Percentiles rank a stretch among this genome's conserved stretches.
Evolutionary conservation across 1,140 invertebrate species (phyloP).

Genomic region (Drosophila sechellia): DNA sequence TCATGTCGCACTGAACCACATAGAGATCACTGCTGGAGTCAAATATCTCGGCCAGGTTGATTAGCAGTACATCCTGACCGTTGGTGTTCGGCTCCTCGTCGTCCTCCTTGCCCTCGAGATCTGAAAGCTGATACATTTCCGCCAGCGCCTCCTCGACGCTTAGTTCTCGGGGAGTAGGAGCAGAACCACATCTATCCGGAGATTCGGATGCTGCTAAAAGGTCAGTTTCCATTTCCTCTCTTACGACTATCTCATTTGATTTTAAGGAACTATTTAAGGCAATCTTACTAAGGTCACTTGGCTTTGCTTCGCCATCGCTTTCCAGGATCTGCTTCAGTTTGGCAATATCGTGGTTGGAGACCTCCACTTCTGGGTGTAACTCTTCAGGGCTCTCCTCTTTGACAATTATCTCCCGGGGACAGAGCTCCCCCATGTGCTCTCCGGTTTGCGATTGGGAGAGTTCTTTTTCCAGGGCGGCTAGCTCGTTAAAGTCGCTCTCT

Average conservation of each 20-base stretch:
- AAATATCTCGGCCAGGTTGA: constrained; percentile 79
- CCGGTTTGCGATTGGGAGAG: constrained; percentile 56
- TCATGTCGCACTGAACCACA: constrained; percentile 83
- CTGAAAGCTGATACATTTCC: constrained; percentile 80
- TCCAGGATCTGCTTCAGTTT: constrained; percentile 74
- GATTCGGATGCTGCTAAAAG: neutral
- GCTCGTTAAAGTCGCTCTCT: constrained; percentile 71
- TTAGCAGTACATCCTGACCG: constrained; percentile 69
- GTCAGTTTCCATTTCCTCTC: constrained; percentile 1
- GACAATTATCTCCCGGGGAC: neutral
- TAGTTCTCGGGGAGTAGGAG: constrained; percentile 51
- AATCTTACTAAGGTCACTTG: constrained; percentile 85
- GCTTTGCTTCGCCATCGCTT: constrained; percentile 77
- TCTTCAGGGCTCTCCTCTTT: neutral
- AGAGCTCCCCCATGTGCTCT: neutral
- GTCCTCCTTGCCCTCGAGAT: constrained; percentile 48
- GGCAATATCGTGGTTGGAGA: constrained; percentile 70
- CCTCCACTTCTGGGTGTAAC: neutral
- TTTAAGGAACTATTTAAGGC: constrained; percentile 84
- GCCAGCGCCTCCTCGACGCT: constrained; percentile 81
- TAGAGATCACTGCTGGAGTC: constrained; percentile 78
- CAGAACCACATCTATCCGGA: neutral
- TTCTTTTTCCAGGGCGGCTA: constrained; percentile 72
- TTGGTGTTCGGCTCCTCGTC: constrained; percentile 21
- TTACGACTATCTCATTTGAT: constrained; percentile 57